Conservation (phyloP, 2,888 invertebrate species). For the Acleris literana region DNA sequence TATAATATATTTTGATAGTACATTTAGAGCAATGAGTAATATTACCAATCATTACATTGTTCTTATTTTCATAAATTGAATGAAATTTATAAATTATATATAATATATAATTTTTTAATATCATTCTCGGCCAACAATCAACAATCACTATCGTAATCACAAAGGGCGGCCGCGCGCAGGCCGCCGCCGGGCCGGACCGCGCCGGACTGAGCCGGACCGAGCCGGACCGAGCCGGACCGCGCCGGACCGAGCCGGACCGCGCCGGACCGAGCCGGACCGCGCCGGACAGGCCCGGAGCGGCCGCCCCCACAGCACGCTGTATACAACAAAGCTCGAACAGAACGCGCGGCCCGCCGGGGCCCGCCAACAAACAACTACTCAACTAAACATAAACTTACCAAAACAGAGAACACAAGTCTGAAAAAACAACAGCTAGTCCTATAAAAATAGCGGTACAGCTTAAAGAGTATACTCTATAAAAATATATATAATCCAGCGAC, state of each 20-base stretch:
- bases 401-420: constrained; percentile 41
- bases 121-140: constrained; percentile 80
- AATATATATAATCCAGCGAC: constrained; percentile 78
- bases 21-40: constrained; percentile 85
- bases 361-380: constrained; percentile 45
- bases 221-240: constrained; percentile 23
- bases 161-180: constrained; percentile 48
- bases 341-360: constrained; percentile 22
- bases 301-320: constrained; percentile 20
- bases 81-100: constrained; percentile 81
- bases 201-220: background rate
- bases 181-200: constrained; percentile 20
- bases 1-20: constrained; percentile 85
- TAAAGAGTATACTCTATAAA: constrained; percentile 80
- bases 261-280: constrained; percentile 17
- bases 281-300: constrained; percentile 4
- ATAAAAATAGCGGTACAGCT: constrained; percentile 82
- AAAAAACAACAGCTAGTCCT: constrained; percentile 70
- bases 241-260: background rate
- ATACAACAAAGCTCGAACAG: constrained; percentile 40
- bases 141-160: constrained; percentile 79
- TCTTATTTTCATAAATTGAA: constrained; percentile 80
- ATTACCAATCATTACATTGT: constrained; percentile 84
- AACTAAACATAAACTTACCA: constrained; percentile 49
- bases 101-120: constrained; percentile 77